phyloP scores from a whole-genome alignment of 2,113 vertebrate genomes.

The Pitta sordida region DNA sequence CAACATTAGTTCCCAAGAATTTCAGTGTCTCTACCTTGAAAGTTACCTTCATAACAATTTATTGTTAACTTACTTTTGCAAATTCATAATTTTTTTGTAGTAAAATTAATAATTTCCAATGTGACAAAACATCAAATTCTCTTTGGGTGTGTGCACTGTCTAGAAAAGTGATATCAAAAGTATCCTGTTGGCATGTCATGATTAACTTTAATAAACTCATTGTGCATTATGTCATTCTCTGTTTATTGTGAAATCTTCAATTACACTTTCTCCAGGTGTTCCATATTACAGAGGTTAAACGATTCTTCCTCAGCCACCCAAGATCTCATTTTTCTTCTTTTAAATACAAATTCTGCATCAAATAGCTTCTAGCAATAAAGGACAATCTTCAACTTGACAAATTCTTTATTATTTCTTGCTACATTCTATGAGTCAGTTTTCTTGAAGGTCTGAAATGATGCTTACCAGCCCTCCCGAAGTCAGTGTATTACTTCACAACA shows the following conservation, averaged over 20 bases:
- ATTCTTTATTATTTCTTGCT: not conserved
- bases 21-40: not conserved
- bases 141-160: not conserved
- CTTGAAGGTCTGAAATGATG: not conserved
- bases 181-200: not conserved
- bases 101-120: not conserved
- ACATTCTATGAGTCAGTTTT: not conserved
- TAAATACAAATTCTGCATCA: not conserved
- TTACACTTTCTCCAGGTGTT: slow-evolving; percentile 37
- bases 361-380: not conserved
- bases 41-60: not conserved
- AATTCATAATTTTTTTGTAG: not conserved
- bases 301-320: not conserved
- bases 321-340: not conserved
- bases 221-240: not conserved
- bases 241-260: slow-evolving; percentile 18
- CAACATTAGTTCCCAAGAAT: not conserved
- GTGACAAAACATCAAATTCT: not conserved
- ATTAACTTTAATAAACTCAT: slow-evolving; percentile 12
- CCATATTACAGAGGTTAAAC: not conserved
- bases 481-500: not conserved
- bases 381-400: not conserved
- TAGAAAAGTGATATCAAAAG: not conserved
- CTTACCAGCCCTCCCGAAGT: not conserved
- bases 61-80: not conserved